Base-by-base conservation (phyloP, 37 sponge, comb jelly and placozoan genomes). In the Spongia lamella region DNA sequence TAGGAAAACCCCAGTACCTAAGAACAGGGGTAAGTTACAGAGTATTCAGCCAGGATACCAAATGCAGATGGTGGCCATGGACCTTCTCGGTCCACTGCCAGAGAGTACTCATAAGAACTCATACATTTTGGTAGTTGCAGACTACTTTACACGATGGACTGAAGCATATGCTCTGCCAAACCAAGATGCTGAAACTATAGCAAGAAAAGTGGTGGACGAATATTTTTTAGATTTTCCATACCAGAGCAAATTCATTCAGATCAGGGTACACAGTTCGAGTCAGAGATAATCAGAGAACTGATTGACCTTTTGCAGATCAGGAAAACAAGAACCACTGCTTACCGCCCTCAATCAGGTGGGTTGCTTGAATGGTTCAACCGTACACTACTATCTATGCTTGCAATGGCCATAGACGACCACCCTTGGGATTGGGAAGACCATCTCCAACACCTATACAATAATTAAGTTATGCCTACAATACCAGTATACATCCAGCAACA, bases 131-230 rank as follows among this genome's bases (percentile, higher is more conserved):
- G 73, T 72, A 2, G 73, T 21, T 56, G 59, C 33, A 0, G 73
- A 72, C 31, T 35, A 72, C 6, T 72, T 72, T 36, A 72, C 73
- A 7, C 0, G 37, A 22, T 72, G 73, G 73, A 72, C 33, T 3
- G 73, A 56, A 35, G 73, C 73, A n/a, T 76, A 31, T 4, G 51
- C 77, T 3, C 61, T 76, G 4, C 63, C 77, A 30, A 76, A 76
- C 35, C 64, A 76, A 34, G 77, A 62, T 16, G 77, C 77, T 0
- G 38, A 16, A 3, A 61, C 65, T 1, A 63, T 76, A 16, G 77
- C 63, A 40, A 7, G 38, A 7, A 37, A 27, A 19, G 16, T 62
- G n/a, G 30, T 33, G 1, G 38, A 72, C 7, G 58, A 72, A 38
- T 72, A n/a, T 54, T 72, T 38, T 72, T 3, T 54, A 3, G 73